Evolutionary conservation across 2,888 invertebrate species (phyloP), one percentile per base, ranked within the genome.

Genomic region (Holacanthella duospinosa): DNA sequence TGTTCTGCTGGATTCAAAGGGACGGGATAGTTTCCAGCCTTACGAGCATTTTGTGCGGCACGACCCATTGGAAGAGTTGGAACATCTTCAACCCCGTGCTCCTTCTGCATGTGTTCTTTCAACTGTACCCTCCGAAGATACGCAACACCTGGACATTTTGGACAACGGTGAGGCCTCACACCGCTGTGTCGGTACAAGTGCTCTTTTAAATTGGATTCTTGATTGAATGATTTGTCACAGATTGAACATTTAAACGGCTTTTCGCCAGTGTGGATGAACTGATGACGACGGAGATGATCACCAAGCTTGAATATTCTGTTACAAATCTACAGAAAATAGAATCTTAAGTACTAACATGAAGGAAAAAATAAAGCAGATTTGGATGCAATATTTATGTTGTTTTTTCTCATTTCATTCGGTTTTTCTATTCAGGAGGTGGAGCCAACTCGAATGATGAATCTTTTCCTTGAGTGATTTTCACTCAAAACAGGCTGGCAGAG

Each of bases 161-260:
- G 62, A 44, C 68, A 68, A 44, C 60, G 54, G 43, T 68, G 68
- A 53, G 68, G 68, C 55, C 68, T 56, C 19, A 61, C 65, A 24
- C 68, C 68, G 1, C 65, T 62, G 56, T 68, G 68, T 19, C 68
- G 64, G 44, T 66, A 66, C 56, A 59, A 55, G n/a, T 64, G 62
- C 24, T 65, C 65, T 28, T 64, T 68, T 29, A 68, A 58, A 57
- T 68, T 68, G 6, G 68, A 68, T 54, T 66, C 65, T 36, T 68
- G 66, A 29, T 67, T 62, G 29, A 65, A 67, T 1, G 59, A 53
- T 43, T 64, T 65, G 12, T 58, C 61, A 43, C 67, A 67, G 21
- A 64, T 24, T 3, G 43, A 43, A 59, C 63, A 64, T 54, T 64
- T 59, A 53, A 54, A 66, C 1, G 66, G 66, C 43, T 65, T 64